A percentile compares a stretch with the other conserved stretches of the same genome.
phyloP scores from a whole-genome alignment of 2,113 vertebrate genomes.

The Suncus etruscus region DNA sequence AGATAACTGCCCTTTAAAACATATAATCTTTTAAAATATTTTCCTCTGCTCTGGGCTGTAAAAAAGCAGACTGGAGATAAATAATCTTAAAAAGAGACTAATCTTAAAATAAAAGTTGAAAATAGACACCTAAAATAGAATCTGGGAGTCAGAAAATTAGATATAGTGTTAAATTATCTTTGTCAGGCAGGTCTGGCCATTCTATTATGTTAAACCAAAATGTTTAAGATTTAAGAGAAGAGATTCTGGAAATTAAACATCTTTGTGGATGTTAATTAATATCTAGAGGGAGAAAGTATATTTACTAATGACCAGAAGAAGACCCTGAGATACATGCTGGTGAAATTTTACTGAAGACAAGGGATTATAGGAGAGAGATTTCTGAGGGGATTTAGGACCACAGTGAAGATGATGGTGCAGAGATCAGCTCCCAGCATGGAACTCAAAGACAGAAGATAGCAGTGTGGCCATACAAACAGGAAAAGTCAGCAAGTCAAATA shows the following conservation, averaged over 20 bases:
- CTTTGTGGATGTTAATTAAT: neutral
- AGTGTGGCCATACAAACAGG: neutral
- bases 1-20: conserved; percentile 72
- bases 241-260: conserved; percentile 60
- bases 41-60: conserved; percentile 47
- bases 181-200: conserved; percentile 45
- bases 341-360: neutral
- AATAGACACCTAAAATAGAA: conserved; percentile 65
- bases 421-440: neutral
- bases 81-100: conserved; percentile 59
- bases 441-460: neutral
- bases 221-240: conserved; percentile 42
- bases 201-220: conserved; percentile 59
- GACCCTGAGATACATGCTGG: neutral
- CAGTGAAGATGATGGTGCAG: neutral
- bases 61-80: conserved; percentile 53
- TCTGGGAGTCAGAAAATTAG: conserved; percentile 56
- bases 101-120: conserved; percentile 68
- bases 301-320: neutral
- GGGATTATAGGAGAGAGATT: neutral
- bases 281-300: conserved; percentile 34
- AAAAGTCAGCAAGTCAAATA: neutral
- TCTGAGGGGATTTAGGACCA: neutral
- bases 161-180: conserved; percentile 57
- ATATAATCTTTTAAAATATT: conserved; percentile 73